phyloP scores from a whole-genome alignment of 2,888 invertebrate species.

The Actias luna region DNA sequence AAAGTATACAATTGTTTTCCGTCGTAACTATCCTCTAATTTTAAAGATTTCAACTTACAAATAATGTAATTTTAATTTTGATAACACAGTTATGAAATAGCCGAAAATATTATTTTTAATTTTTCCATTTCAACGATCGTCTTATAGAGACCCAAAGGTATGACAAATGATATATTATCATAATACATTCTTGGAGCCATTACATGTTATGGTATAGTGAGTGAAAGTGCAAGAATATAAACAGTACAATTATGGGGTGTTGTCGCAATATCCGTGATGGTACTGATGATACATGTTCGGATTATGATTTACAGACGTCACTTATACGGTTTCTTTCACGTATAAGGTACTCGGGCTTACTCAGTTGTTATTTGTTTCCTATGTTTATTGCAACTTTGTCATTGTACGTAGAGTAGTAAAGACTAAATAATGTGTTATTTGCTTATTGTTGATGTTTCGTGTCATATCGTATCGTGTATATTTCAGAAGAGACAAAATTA shows the following conservation, averaged over 20 bases:
- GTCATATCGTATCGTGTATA: no score
- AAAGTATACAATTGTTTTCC: no score
- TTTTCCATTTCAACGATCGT: no score
- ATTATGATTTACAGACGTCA: slow-evolving; percentile 27
- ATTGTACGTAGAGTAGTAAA: not conserved
- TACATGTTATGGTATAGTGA: slow-evolving; percentile 35
- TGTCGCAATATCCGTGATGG: slow-evolving; percentile 61
- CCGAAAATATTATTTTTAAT: no score
- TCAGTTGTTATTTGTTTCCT: not conserved
- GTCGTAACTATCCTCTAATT: no score
- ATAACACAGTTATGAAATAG: no score
- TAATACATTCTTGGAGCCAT: slow-evolving; percentile 13
- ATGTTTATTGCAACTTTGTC: not conserved
- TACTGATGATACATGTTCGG: slow-evolving; percentile 41
- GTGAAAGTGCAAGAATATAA: slow-evolving; percentile 51
- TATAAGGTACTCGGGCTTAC: not conserved
- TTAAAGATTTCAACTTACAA: no score
- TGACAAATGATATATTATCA: not conserved
- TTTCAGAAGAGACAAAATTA: no score
- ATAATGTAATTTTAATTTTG: no score
- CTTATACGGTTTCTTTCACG: not conserved
- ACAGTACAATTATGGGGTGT: slow-evolving; percentile 45
- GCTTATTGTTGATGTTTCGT: no score
- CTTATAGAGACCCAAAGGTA: not conserved
- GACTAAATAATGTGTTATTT: no score